These are phyloP conservation scores for Masticophis lateralis DNA, from an alignment of 2,797 vertebrate species.

Conservation along the genomic window DNA sequence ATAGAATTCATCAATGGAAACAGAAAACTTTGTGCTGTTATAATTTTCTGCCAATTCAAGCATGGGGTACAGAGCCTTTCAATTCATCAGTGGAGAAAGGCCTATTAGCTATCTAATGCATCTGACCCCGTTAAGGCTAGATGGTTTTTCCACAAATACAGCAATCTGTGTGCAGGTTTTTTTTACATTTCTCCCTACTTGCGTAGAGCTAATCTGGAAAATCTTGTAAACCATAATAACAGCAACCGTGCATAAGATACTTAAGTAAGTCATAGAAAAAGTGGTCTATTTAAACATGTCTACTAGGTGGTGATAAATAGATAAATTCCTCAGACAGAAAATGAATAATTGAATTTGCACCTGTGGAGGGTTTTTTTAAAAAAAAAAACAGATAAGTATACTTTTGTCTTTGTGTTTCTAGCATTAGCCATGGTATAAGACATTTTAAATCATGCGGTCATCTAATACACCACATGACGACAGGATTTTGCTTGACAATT, in stretches of 20 bases:
- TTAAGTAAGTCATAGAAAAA: background rate
- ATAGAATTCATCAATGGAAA: background rate
- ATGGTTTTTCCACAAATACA: background rate
- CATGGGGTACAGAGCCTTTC: background rate
- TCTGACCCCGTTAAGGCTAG: background rate
- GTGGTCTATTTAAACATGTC: background rate
- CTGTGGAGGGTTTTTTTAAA: background rate
- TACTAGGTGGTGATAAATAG: no score
- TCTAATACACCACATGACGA: background rate
- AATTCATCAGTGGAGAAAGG: background rate
- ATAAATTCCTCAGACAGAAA: background rate
- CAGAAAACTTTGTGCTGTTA: background rate
- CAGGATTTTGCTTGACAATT: background rate
- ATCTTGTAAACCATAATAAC: background rate
- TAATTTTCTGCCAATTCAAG: background rate
- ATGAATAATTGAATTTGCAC: background rate
- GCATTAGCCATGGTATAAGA: background rate
- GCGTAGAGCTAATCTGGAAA: background rate
- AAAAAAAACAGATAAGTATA: background rate
- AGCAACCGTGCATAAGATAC: background rate
- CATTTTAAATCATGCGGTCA: background rate
- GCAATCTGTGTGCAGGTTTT: background rate
- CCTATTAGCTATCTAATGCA: background rate
- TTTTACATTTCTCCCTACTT: background rate
- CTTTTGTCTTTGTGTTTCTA: background rate